Evolutionary conservation across 2,888 invertebrate species (phyloP), one percentile per base, ranked within the genome.

Genomic region (Phytoseiulus persimilis): DNA sequence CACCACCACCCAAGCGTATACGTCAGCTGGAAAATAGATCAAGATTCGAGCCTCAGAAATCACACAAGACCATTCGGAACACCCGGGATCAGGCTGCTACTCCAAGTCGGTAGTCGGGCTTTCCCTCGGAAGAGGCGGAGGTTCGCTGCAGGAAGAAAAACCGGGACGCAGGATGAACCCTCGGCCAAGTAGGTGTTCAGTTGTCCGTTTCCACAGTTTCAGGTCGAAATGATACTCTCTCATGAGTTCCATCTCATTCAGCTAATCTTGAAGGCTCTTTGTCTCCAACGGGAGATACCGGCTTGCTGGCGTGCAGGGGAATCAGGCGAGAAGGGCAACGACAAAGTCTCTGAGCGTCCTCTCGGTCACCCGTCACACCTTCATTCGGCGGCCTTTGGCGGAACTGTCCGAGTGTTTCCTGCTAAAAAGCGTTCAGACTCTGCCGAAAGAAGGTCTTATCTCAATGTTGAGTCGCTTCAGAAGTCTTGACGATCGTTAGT

Each of bases 1-100:
- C n/a, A 95, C 94, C 5, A 95, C 94, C 33, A 95, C 92, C 94
- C 95, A 95, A 28, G 94, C 94, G 91, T 95, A 94, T 83, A 95
- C 93, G 91, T 94, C 94, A 91, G 94, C 95, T 95, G 92, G n/a
- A n/a, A 83, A 92, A 92, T 90, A 89, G 32, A 89, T 45, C n/a
- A n/a, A n/a, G n/a, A n/a, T n/a, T n/a, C n/a, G n/a, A n/a, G n/a
- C n/a, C n/a, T 31, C 31, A 83, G 6, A 83, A 31, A 83, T 84
- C 84, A 23, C n/a, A n/a, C n/a, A n/a, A n/a, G n/a, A n/a, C n/a
- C n/a, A n/a, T n/a, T n/a, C n/a, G n/a, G n/a, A n/a, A n/a, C n/a
- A n/a, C n/a, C n/a, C n/a, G n/a, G n/a, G n/a, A n/a, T n/a, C n/a
- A n/a, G n/a, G n/a, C n/a, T n/a, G n/a, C n/a, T n/a, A n/a, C n/a